Conservation (phyloP, 1,140 invertebrate species). For the Achatina immaculata region DNA sequence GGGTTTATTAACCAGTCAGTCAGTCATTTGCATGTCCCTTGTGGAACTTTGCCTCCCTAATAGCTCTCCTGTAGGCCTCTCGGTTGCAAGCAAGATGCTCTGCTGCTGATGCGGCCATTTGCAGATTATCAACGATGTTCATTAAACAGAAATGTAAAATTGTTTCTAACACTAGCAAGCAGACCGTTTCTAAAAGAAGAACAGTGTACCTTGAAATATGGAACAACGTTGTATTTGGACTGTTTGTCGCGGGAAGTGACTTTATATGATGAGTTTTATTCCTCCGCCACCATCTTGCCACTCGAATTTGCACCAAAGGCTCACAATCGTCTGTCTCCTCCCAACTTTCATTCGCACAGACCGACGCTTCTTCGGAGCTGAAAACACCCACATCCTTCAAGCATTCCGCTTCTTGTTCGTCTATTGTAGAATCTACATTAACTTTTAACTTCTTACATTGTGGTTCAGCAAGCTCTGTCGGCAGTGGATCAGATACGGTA, state of each 20-base stretch:
- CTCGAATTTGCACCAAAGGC: conserved; percentile 13
- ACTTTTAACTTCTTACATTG: neutral
- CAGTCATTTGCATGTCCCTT: too few relatives aligned
- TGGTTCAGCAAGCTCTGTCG: neutral
- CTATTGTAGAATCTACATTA: neutral
- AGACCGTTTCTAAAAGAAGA: too few relatives aligned
- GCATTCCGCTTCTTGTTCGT: neutral
- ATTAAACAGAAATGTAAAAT: too few relatives aligned
- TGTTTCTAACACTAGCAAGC: too few relatives aligned
- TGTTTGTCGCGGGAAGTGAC: neutral
- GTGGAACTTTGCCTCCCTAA: too few relatives aligned
- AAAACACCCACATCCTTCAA: neutral
- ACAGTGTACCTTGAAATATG: conserved; percentile 15
- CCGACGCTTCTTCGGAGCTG: neutral
- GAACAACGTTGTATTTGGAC: conserved; percentile 5
- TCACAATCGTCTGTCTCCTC: neutral
- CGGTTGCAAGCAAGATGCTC: too few relatives aligned
- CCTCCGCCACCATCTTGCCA: conserved; percentile 25
- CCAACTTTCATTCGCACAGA: too few relatives aligned
- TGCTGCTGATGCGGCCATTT: too few relatives aligned
- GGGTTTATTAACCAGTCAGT: too few relatives aligned
- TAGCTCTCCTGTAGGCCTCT: too few relatives aligned
- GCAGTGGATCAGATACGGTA: neutral
- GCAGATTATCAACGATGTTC: too few relatives aligned
- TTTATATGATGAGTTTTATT: neutral